Evolutionary conservation across 2,797 vertebrate genomes (phyloP).

Genomic region (Hemitrygon akajei): DNA sequence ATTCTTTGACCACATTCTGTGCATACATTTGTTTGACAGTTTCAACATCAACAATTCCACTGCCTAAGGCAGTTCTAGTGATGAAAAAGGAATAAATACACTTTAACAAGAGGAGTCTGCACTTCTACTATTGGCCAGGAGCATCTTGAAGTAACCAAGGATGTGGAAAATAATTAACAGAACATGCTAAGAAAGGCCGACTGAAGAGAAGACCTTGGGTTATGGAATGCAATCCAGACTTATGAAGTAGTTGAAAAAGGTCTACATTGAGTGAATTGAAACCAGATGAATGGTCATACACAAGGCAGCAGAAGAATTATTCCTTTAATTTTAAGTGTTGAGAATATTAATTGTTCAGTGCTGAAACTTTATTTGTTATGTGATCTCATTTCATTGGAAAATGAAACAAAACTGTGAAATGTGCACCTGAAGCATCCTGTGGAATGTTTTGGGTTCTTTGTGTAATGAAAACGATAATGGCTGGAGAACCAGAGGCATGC

Average conservation of each 20-base stretch:
- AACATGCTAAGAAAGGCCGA: not conserved
- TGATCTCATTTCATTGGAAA: too few species aligned
- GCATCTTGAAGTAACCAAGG: not conserved
- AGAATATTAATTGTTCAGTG: too few species aligned
- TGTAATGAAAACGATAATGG: too few species aligned
- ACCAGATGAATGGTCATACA: not conserved
- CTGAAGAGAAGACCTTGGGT: not conserved
- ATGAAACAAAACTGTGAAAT: too few species aligned
- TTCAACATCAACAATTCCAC: conserved; percentile 2
- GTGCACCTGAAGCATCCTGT: too few species aligned
- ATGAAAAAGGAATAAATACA: not conserved
- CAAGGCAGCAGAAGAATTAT: too few species aligned
- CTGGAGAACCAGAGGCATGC: too few species aligned
- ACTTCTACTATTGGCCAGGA: not conserved
- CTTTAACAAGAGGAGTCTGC: not conserved
- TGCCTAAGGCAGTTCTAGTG: not conserved
- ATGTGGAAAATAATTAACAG: not conserved
- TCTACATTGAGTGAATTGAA: not conserved
- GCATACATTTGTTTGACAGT: not conserved
- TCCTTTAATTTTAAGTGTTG: too few species aligned
- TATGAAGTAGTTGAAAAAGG: not conserved
- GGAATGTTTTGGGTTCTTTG: too few species aligned
- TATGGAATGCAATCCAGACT: not conserved
- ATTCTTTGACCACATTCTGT: not conserved
- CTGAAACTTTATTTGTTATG: too few species aligned